Conservation (phyloP, 2,113 vertebrate species). For the Semicossyphus pulcher region DNA sequence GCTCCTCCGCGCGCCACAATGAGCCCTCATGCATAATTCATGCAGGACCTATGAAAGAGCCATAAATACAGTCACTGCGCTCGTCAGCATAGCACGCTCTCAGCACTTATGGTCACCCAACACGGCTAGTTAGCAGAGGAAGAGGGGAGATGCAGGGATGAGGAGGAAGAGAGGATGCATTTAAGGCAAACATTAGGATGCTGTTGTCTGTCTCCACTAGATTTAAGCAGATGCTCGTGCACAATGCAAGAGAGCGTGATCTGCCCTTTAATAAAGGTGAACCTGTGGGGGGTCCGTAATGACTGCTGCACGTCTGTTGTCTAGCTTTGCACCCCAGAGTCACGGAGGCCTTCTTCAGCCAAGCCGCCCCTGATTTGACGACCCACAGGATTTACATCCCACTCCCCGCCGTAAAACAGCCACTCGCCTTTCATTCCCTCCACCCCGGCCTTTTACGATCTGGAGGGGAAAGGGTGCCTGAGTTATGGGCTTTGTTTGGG, state of each 20-base stretch:
- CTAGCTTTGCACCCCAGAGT: slow-evolving; percentile 36
- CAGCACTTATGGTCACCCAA: slow-evolving; percentile 56
- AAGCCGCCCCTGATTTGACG: slow-evolving; percentile 41
- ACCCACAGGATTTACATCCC: slow-evolving; percentile 67
- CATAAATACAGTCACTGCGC: slow-evolving; percentile 70
- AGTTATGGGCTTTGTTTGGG: slow-evolving; percentile 76
- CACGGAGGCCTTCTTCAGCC: slow-evolving; percentile 23
- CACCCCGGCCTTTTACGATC: slow-evolving; percentile 50
- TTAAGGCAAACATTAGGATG: slow-evolving; percentile 2
- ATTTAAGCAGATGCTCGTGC: neutral
- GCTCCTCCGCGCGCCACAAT: slow-evolving; percentile 41
- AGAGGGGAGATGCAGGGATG: slow-evolving; percentile 9
- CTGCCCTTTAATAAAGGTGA: slow-evolving; percentile 1
- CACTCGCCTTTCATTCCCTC: slow-evolving; percentile 59
- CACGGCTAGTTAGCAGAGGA: slow-evolving; percentile 45
- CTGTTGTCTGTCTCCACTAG: neutral
- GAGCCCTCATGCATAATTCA: slow-evolving; percentile 78
- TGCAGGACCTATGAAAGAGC: slow-evolving; percentile 63
- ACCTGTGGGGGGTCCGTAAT: slow-evolving; percentile 4
- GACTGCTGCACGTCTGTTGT: slow-evolving; percentile 26
- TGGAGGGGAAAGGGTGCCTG: slow-evolving; percentile 46
- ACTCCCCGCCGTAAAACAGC: slow-evolving; percentile 56
- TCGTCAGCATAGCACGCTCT: slow-evolving; percentile 42
- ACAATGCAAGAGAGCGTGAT: neutral
- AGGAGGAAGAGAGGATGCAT: slow-evolving; percentile 6